phyloP scores from a whole-genome alignment of 2,888 invertebrate genomes.

The Philonicus albiceps region DNA sequence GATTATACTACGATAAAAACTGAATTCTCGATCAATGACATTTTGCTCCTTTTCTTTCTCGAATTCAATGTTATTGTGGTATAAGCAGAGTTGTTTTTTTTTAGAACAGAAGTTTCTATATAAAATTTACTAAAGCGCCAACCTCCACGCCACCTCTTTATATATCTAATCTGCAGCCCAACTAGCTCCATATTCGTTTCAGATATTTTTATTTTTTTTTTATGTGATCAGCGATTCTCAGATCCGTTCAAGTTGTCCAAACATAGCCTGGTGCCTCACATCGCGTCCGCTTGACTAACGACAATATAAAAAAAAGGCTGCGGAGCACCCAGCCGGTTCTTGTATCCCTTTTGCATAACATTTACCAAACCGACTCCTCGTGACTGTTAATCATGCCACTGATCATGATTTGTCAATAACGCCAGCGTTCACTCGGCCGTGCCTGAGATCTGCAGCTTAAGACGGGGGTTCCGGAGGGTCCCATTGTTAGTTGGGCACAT shows the following conservation, averaged over 20 bases:
- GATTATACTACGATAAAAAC: too few species aligned
- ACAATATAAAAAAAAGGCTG: not conserved
- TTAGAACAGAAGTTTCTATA: not conserved
- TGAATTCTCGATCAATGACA: too few species aligned
- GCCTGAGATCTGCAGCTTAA: not conserved
- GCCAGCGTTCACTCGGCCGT: not conserved
- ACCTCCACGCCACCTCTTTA: not conserved
- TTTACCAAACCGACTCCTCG: conserved; percentile 25
- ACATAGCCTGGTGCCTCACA: not conserved
- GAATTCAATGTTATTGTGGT: too few species aligned
- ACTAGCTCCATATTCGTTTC: not conserved
- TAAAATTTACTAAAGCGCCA: not conserved
- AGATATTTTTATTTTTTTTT: not conserved
- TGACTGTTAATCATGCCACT: conserved; percentile 42
- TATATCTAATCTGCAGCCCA: not conserved
- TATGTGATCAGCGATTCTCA: not conserved
- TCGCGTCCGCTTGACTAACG: not conserved
- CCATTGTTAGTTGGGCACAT: not conserved
- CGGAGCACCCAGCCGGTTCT: conserved; percentile 1
- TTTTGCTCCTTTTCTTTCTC: too few species aligned
- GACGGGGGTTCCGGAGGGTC: not conserved
- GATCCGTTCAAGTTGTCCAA: not conserved
- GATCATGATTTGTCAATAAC: conserved; percentile 43
- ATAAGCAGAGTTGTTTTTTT: not conserved
- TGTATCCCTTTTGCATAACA: conserved; percentile 40